Evolutionary conservation across 2,797 vertebrate species (phyloP).

Genomic region (Onychomys leucogaster): DNA sequence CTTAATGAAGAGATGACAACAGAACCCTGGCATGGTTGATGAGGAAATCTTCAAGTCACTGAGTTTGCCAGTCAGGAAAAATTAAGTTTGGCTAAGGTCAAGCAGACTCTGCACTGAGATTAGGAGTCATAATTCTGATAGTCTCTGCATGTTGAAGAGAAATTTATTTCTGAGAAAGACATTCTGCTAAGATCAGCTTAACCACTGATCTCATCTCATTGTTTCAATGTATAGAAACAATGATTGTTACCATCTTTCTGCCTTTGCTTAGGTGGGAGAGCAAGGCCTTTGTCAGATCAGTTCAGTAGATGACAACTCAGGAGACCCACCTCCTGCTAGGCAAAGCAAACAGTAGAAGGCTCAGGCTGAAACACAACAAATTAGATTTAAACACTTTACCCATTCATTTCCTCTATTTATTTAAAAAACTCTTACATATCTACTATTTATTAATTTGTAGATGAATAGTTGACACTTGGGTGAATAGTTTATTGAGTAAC

Average conservation of each 20-base stretch:
- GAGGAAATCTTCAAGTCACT: neutral
- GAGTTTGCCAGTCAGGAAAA: conserved; percentile 10
- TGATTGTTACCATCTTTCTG: neutral
- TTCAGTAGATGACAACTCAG: neutral
- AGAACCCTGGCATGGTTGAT: neutral
- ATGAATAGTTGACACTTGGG: conserved; percentile 83
- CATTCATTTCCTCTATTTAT: neutral
- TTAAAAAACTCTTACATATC: neutral
- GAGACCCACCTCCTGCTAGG: neutral
- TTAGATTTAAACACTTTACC: neutral
- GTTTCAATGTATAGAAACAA: conserved; percentile 34
- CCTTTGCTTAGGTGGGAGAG: neutral
- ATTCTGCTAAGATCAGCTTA: neutral
- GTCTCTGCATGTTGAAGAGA: neutral
- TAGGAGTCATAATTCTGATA: neutral
- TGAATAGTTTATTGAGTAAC: conserved; percentile 79
- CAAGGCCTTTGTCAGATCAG: neutral
- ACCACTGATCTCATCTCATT: neutral
- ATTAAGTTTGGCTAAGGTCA: conserved; percentile 6
- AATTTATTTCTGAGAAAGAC: conserved; percentile 35
- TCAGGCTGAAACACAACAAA: neutral
- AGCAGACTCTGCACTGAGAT: neutral
- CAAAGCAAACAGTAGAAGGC: neutral
- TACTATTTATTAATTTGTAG: conserved; percentile 52
- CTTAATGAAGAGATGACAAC: neutral